phyloP scores from a whole-genome alignment of 2,113 vertebrate species.

The Coturnix japonica region DNA sequence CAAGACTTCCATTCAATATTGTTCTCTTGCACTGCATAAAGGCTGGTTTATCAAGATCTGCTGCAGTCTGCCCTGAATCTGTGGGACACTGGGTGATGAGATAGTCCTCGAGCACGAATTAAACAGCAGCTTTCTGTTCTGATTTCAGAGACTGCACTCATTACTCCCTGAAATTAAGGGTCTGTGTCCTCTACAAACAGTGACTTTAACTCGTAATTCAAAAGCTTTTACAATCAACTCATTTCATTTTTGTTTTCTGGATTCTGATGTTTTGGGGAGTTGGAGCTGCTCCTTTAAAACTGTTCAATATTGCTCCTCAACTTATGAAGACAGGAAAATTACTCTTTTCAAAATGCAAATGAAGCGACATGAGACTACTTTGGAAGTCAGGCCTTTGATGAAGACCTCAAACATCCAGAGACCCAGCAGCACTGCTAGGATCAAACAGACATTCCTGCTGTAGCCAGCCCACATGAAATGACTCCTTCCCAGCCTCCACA shows the following conservation, averaged over 20 bases:
- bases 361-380: background rate
- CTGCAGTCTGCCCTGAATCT: background rate
- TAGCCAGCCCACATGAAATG: fast-evolving
- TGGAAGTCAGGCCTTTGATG: background rate
- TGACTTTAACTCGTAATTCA: background rate
- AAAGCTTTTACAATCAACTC: background rate
- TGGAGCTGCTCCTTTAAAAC: background rate
- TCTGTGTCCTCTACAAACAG: background rate
- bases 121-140: slow-evolving; percentile 26
- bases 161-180: background rate
- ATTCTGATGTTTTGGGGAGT: background rate
- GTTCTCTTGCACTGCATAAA: background rate
- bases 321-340: background rate
- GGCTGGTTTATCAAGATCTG: background rate
- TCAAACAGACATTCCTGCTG: background rate
- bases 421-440: fast-evolving
- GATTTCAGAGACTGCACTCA: background rate
- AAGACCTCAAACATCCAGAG: background rate
- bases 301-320: background rate
- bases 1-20: background rate
- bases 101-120: background rate
- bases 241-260: background rate
- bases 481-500: background rate
- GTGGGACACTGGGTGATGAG: background rate
- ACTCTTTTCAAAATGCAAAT: background rate